Percentiles rank a stretch among this genome's conserved stretches.
Conservation (phyloP, 2,113 vertebrate genomes). For the Heloderma charlesbogerti region DNA sequence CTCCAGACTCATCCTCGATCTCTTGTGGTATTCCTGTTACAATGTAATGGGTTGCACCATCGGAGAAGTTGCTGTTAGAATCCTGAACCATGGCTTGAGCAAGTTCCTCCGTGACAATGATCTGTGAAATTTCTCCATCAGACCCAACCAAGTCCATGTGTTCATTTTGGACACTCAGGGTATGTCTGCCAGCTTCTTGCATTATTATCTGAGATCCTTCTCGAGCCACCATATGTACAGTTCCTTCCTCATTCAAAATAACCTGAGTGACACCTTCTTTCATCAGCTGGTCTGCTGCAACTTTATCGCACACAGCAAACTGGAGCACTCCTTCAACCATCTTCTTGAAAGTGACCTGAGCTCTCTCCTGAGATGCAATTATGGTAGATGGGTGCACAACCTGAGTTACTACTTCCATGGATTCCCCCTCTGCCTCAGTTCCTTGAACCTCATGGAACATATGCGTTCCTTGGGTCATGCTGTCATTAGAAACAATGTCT, state of each 20-base stretch:
- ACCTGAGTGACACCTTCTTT: conserved; percentile 94
- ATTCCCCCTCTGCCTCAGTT: conserved; percentile 62
- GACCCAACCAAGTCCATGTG: conserved; percentile 77
- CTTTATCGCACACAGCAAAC: conserved; percentile 84
- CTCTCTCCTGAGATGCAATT: conserved; percentile 73
- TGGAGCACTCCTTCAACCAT: conserved; percentile 93
- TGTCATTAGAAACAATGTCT: conserved; percentile 34
- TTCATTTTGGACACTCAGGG: conserved; percentile 69
- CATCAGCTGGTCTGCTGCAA: conserved; percentile 86
- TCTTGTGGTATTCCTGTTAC: conserved; percentile 91
- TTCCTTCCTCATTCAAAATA: conserved; percentile 92
- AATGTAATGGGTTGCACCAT: conserved; percentile 91
- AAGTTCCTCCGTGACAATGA: conserved; percentile 83
- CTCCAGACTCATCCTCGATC: conserved; percentile 79
- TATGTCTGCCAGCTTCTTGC: conserved; percentile 76
- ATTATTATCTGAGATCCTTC: conserved; percentile 83
- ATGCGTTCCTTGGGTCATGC: conserved; percentile 66
- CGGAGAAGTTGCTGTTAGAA: conserved; percentile 68
- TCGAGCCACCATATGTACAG: conserved; percentile 82
- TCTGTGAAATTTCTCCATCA: conserved; percentile 79
- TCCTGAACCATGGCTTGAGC: conserved; percentile 81
- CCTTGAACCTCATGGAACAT: conserved; percentile 76
- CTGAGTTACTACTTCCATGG: conserved; percentile 78
- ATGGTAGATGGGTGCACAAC: conserved; percentile 76
- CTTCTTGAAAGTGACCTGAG: conserved; percentile 81